Base-by-base conservation (phyloP, 2,888 invertebrate species). In the Orchesellides sinensis region DNA sequence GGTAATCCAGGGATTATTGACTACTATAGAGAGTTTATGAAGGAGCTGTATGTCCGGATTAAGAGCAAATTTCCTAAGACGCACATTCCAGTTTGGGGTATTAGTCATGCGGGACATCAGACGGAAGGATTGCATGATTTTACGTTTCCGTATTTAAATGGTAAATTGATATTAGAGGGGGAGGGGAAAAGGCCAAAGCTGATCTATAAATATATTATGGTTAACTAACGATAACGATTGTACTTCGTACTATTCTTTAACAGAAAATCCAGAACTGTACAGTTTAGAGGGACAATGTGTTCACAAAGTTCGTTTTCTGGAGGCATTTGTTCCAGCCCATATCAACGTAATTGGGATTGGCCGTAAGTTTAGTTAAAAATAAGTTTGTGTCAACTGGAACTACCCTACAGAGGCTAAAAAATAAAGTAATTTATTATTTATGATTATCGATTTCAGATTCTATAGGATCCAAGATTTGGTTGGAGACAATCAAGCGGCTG, bases 1-100 rank as follows among this genome's bases (percentile, higher is more conserved):
- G 92, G 98, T 32, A 98, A 98, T 92, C 98, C 98, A 8, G 98
- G 98, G 1, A 89, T 96, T 25, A 93, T 95, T 0, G 93, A 93
- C 80, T 97, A 95, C 90, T 98, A 98, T 89, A 92, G 92, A 40
- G 92, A 93, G 88, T 98, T 97, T 90, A 92, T 94, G 85, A 91
- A 92, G 54, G 91, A 92, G 32, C 88, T 98, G 5, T 92, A 95
- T 89, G 90, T 92, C 84, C 91, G 91, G 73, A 91, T 94, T 35
- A 63, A 63, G 12, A 40, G 47, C 12, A 68, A 81, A 14, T 83
- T 69, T 66, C 85, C 85, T 8, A 91, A 91, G 0, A 89, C 90
- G 5, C 91, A 91, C 68, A 91, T 94, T 79, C 94, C 97, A 6
- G 93, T 97, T 2, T 96, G 96, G 94, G 92, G 94, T 40, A 90